Evolutionary conservation across 1,140 invertebrate species (phyloP).

Genomic region (Lasaia peninsularis): DNA sequence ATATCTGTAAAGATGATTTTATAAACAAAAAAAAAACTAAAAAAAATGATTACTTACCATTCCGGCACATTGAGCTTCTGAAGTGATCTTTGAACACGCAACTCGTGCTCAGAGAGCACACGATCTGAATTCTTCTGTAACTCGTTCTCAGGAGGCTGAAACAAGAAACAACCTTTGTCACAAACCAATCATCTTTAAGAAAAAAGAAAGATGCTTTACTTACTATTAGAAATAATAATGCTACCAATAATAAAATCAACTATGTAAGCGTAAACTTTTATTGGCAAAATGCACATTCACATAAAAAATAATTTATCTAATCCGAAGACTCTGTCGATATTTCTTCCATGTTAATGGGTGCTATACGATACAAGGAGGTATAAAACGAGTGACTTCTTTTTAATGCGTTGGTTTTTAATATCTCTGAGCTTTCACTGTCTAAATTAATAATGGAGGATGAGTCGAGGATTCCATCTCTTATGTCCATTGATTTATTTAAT

Average conservation of each 20-base stretch:
- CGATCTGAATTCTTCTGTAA: constrained; percentile 89
- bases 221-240: constrained; percentile 3
- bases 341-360: constrained; percentile 35
- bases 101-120: constrained; percentile 92
- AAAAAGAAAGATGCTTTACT: constrained; percentile 11
- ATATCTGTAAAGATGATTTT: too few relatives aligned
- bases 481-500: constrained; percentile 50
- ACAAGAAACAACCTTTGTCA: constrained; percentile 34
- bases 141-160: constrained; percentile 94
- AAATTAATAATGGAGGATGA: constrained; percentile 46
- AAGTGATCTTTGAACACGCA: constrained; percentile 93
- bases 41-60: constrained; percentile 79
- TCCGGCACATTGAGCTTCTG: constrained; percentile 96
- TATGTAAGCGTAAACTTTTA: constrained; percentile 3
- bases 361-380: constrained; percentile 49
- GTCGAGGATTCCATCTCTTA: constrained; percentile 50
- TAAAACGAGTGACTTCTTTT: constrained; percentile 34
- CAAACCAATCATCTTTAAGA: neutral
- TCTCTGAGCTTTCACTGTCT: constrained; percentile 27
- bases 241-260: neutral
- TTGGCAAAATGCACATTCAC: neutral
- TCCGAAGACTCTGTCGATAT: neutral
- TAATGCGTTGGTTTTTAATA: constrained; percentile 23
- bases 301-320: constrained; percentile 1
- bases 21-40: too few relatives aligned